phyloP scores from a whole-genome alignment of 2,888 invertebrate species.

The Limenitis camilla region DNA sequence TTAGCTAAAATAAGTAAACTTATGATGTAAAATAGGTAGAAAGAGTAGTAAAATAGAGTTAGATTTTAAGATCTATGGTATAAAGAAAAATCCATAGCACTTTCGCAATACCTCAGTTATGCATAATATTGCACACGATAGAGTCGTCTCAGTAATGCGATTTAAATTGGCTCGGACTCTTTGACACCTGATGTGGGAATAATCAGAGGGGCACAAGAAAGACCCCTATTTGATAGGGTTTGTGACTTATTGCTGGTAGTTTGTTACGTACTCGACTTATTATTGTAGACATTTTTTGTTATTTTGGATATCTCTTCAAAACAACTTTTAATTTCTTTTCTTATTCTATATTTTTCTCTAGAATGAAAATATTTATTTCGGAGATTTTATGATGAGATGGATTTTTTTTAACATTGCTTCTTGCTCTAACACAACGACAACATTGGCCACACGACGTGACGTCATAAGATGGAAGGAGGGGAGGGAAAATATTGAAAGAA shows the following conservation, averaged over 20 bases:
- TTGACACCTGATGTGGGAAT: constrained; percentile 58
- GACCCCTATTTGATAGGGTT: constrained; percentile 28
- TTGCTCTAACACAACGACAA: too few species aligned
- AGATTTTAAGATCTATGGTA: constrained; percentile 12
- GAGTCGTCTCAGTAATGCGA: constrained; percentile 69
- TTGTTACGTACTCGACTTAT: constrained; percentile 6
- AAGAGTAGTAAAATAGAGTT: too few species aligned
- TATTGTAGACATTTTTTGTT: neutral
- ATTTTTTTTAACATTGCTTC: too few species aligned
- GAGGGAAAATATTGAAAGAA: too few species aligned
- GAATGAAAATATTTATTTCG: too few species aligned
- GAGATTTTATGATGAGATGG: too few species aligned
- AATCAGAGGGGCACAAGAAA: constrained; percentile 35
- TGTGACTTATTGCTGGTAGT: constrained; percentile 50
- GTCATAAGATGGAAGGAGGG: too few species aligned
- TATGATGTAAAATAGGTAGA: too few species aligned
- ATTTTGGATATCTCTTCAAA: neutral
- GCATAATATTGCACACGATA: constrained; percentile 38
- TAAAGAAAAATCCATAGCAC: constrained; percentile 5
- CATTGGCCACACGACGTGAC: too few species aligned
- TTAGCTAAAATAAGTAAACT: too few species aligned
- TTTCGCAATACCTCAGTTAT: constrained; percentile 18
- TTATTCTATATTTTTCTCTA: too few species aligned
- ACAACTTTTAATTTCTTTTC: too few species aligned
- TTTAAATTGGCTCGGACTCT: constrained; percentile 61